A percentile compares a stretch with the other conserved stretches of the same genome.
These are phyloP conservation scores for Eristalis intricaria DNA, from an alignment of 2,888 invertebrate species.

Conservation along the genomic window DNA sequence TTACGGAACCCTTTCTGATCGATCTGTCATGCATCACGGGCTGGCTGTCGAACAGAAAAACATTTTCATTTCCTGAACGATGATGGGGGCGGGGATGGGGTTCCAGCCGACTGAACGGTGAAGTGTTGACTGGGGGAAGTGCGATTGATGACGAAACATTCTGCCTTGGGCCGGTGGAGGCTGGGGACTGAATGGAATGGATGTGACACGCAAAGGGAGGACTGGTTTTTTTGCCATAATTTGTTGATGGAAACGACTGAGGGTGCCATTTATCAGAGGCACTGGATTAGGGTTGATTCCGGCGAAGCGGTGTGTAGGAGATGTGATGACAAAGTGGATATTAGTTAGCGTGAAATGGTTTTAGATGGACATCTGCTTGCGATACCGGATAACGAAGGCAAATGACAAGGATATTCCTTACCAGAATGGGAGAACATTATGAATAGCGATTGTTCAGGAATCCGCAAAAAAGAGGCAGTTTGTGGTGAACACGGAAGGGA, in stretches of 20 bases:
- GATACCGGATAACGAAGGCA: not conserved
- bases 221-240: not conserved
- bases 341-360: not conserved
- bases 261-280: not conserved
- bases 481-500: too few species aligned
- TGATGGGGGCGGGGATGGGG: not conserved
- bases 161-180: not conserved
- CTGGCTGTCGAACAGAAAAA: not conserved
- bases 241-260: not conserved
- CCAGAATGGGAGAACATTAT: not conserved
- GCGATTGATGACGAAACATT: not conserved
- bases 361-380: not conserved
- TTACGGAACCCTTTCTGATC: not conserved
- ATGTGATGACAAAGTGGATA: not conserved
- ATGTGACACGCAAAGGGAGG: not conserved
- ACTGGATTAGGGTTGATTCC: too few species aligned
- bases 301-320: not conserved
- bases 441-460: too few species aligned
- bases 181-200: not conserved
- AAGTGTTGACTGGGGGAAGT: not conserved
- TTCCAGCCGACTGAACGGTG: not conserved
- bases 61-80: not conserved
- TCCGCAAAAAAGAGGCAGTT: too few species aligned
- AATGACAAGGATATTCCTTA: not conserved
- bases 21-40: not conserved